Evolutionary conservation across 2,113 vertebrate species (phyloP), one percentile per base, ranked within the genome.

Genomic region (Ptychochromis oligacanthus): DNA sequence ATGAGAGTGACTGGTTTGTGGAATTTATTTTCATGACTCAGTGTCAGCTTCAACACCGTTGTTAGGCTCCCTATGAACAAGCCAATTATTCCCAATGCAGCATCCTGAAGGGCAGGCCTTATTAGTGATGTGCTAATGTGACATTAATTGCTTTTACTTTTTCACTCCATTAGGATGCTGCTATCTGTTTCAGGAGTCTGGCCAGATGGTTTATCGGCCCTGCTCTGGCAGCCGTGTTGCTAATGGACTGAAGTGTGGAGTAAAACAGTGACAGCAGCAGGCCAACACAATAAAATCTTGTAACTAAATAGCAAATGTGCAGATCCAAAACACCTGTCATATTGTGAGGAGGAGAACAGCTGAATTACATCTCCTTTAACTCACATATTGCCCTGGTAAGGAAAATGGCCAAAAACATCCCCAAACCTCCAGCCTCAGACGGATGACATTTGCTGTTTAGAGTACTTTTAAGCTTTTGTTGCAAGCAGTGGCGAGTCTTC

Each of bases 71-170:
- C 54, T 36, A 54, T 62, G 43, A 90, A 88, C 78, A 65, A 31
- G 76, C 76, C 31, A 20, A 84, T 88, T 84, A 83, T 91, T 85
- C 72, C 77, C 49, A 6, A 72, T 24, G 54, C 86, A 77, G 81
- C 88, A 79, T 79, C 65, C 89, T 78, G 75, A 81, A 87, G 92
- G 92, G 89, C 87, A 91, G 90, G 87, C 85, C 92, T 93, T 95
- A 94, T 94, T 95, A 94, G 92, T 83, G 87, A 88, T 91, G 91
- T 89, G 91, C 90, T 94, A 95, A 95, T 94, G 92, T 92, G 92
- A 94, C 94, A 93, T 94, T 94, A 95, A 95, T 95, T 94, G 94
- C 92, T 94, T 94, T 94, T 93, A 92, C 88, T 94, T 94, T 94
- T 94, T 95, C 94, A 93, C 92, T 93, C 92, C 92, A 95, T 94